Conservation (phyloP, 2,797 vertebrate genomes). For the Phataginus tetradactyla region DNA sequence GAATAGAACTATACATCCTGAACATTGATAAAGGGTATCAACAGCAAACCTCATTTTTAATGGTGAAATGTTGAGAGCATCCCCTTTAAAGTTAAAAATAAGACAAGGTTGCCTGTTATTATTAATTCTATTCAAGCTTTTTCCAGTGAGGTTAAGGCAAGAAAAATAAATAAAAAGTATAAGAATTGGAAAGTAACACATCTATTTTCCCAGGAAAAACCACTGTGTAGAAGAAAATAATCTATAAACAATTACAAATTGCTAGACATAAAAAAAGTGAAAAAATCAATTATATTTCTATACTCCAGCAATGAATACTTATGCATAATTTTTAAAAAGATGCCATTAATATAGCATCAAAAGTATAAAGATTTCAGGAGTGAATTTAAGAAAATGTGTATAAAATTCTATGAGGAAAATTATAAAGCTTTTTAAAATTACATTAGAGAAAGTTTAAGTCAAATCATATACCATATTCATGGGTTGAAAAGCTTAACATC, state of each 20-base stretch:
- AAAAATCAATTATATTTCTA: slow-evolving; percentile 23
- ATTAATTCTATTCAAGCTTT: slow-evolving; percentile 22
- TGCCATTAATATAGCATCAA: background rate
- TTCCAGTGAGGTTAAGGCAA: background rate
- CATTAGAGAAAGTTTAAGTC: slow-evolving; percentile 1
- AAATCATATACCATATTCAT: background rate
- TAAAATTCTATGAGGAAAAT: slow-evolving; percentile 18
- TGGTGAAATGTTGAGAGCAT: background rate
- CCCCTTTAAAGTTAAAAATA: slow-evolving; percentile 13
- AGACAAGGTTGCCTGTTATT: background rate
- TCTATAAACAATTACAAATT: background rate
- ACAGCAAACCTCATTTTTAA: slow-evolving; percentile 1
- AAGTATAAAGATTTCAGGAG: background rate
- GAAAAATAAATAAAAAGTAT: slow-evolving; percentile 6
- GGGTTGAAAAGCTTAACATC: background rate
- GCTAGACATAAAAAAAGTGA: background rate
- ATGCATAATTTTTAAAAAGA: background rate
- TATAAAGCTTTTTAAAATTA: background rate
- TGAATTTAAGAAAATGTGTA: background rate
- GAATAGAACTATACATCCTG: background rate
- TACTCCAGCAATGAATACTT: background rate
- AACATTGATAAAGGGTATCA: background rate
- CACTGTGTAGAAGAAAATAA: slow-evolving; percentile 21
- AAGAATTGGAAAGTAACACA: background rate
- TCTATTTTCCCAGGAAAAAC: background rate